Conservation (phyloP, 1,140 invertebrate species). For the Riptortus pedestris region DNA sequence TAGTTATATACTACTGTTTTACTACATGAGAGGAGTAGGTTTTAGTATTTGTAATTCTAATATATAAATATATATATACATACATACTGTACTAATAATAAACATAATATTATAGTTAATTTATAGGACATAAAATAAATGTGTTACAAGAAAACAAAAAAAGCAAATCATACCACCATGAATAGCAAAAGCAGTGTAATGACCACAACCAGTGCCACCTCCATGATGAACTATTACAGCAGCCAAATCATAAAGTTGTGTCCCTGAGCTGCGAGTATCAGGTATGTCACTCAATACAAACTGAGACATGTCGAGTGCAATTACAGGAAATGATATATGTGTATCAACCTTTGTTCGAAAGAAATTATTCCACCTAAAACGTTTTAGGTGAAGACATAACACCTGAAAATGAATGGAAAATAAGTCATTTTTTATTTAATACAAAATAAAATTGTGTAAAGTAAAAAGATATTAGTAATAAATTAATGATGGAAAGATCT, state of each 20-base stretch:
- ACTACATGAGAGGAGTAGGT: no score
- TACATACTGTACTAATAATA: no score
- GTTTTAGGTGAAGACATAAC: slow-evolving; percentile 73
- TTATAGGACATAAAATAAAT: no score
- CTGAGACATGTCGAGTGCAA: slow-evolving; percentile 65
- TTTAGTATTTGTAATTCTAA: no score
- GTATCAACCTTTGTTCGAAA: slow-evolving; percentile 72
- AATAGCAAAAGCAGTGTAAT: slow-evolving; percentile 75
- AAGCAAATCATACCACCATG: slow-evolving; percentile 53
- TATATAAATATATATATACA: no score
- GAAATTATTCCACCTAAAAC: slow-evolving; percentile 74
- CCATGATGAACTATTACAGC: slow-evolving; percentile 80
- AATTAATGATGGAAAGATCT: no score
- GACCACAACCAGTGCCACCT: slow-evolving; percentile 72
- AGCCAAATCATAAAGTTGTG: slow-evolving; percentile 66
- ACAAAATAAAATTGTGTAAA: neutral
- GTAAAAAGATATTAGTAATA: no score
- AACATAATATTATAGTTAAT: no score
- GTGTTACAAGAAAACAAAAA: no score
- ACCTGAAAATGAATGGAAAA: slow-evolving; percentile 42
- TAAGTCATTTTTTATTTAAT: slow-evolving; percentile 1
- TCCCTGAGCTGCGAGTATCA: slow-evolving; percentile 52
- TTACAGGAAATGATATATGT: slow-evolving; percentile 64
- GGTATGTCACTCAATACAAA: slow-evolving; percentile 59
- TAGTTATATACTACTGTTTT: no score